A percentile compares a stretch with the other conserved stretches of the same genome.
These are phyloP conservation scores for Crax fasciolata DNA, from an alignment of 2,797 vertebrate species.

Conservation along the genomic window DNA sequence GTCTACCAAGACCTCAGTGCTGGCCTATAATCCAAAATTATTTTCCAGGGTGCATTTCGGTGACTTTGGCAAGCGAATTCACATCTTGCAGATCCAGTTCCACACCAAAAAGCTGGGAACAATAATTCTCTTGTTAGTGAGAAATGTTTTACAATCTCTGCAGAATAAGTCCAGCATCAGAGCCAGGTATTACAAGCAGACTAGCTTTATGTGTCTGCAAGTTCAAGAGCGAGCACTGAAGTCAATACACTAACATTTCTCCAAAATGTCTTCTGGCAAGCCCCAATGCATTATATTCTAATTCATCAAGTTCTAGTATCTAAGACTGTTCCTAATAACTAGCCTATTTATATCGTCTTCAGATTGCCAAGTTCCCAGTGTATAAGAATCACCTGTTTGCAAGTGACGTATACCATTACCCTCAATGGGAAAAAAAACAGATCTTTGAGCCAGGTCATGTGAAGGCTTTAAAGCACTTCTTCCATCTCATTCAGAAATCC, in stretches of 20 bases:
- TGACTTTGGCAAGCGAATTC: not conserved
- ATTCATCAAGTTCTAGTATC: not conserved
- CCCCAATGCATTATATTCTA: not conserved
- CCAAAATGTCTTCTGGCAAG: not conserved
- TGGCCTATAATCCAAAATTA: not conserved
- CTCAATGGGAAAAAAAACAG: not conserved
- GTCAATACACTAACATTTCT: not conserved
- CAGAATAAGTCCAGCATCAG: not conserved
- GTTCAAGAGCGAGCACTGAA: not conserved
- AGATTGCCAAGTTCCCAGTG: not conserved
- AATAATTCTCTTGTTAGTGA: not conserved
- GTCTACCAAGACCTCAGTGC: not conserved
- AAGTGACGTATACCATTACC: not conserved
- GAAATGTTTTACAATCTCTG: not conserved
- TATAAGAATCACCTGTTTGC: not conserved
- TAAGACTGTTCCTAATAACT: not conserved
- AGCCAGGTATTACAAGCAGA: not conserved
- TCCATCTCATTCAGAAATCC: constrained; percentile 51
- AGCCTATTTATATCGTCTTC: not conserved
- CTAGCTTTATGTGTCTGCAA: not conserved
- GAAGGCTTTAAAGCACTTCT: constrained; percentile 30
- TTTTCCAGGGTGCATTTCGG: not conserved
- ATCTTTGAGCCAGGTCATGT: not conserved
- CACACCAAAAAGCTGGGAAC: not conserved
- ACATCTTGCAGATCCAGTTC: not conserved